Conservation (phyloP, 2,888 invertebrate species). For the Spodoptera exigua region DNA sequence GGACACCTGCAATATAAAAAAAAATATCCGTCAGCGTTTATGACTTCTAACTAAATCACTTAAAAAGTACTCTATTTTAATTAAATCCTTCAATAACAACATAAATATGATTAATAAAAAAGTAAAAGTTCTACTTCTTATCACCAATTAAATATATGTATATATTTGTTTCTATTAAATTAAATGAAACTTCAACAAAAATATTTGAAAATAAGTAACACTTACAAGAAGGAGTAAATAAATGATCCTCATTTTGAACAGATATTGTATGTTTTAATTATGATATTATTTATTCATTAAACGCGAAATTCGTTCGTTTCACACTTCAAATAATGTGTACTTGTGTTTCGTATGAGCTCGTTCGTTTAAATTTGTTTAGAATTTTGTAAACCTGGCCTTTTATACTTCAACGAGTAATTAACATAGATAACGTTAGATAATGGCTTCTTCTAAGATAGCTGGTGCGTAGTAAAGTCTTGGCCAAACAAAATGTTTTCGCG, state of each 20-base stretch:
- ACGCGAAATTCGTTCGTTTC: conserved; percentile 83
- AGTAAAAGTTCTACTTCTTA: no score
- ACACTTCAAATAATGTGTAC: conserved; percentile 66
- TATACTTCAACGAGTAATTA: conserved; percentile 82
- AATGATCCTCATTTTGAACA: conserved; percentile 78
- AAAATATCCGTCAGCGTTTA: not conserved
- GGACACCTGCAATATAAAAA: conserved; percentile 68
- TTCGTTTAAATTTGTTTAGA: conserved; percentile 78
- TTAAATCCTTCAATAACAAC: not conserved
- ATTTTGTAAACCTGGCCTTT: conserved; percentile 72
- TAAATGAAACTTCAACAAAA: no score
- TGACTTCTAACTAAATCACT: no score
- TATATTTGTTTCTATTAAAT: no score
- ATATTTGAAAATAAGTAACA: conserved; percentile 39
- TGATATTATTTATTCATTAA: conserved; percentile 60
- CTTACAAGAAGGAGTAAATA: conserved; percentile 82
- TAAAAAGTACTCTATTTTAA: not conserved
- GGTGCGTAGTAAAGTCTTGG: conserved; percentile 69
- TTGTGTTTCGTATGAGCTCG: conserved; percentile 82
- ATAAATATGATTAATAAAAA: not conserved
- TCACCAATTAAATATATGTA: no score
- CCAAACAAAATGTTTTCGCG: conserved; percentile 86
- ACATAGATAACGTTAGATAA: conserved; percentile 85
- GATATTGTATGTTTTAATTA: conserved; percentile 52
- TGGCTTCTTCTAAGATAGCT: conserved; percentile 79